Evolutionary conservation across 37 sponge, comb jelly and placozoan genomes (phyloP).

Genomic region (Spongia lamella): DNA sequence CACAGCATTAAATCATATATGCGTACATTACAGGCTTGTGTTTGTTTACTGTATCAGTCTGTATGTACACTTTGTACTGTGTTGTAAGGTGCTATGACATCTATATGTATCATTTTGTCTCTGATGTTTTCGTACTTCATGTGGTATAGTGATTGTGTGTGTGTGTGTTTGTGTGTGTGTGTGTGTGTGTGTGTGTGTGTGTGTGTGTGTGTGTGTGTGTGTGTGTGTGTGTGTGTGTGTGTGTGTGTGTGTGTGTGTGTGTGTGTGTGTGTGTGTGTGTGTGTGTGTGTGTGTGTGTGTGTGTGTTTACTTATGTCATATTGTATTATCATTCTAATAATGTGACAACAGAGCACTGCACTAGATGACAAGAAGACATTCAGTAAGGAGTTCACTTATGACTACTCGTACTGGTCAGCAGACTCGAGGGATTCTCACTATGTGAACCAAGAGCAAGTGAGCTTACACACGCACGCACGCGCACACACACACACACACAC

Average conservation of each 20-base stretch:
- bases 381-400: constrained; percentile 73
- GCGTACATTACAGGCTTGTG: too few species aligned
- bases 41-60: too few species aligned
- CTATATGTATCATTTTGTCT: constrained; percentile 87
- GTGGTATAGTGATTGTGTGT: constrained; percentile 81
- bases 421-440: constrained; percentile 31
- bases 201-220: not conserved
- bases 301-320: not conserved
- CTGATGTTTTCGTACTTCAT: constrained; percentile 48
- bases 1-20: too few species aligned
- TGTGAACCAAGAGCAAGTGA: constrained; percentile 62
- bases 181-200: not conserved
- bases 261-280: constrained; percentile 16
- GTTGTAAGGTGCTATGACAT: constrained; percentile 93
- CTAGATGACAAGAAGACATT: constrained; percentile 40
- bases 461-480: constrained; percentile 5
- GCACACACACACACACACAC: too few species aligned
- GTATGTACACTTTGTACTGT: too few species aligned
- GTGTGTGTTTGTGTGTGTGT: not conserved
- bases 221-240: not conserved
- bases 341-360: not conserved
- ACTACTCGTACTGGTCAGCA: constrained; percentile 88
- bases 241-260: not conserved
- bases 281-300: constrained; percentile 35
- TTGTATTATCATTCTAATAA: not conserved